Base-by-base conservation (phyloP, 2,797 vertebrate genomes). In the Urosaurus nigricauda region DNA sequence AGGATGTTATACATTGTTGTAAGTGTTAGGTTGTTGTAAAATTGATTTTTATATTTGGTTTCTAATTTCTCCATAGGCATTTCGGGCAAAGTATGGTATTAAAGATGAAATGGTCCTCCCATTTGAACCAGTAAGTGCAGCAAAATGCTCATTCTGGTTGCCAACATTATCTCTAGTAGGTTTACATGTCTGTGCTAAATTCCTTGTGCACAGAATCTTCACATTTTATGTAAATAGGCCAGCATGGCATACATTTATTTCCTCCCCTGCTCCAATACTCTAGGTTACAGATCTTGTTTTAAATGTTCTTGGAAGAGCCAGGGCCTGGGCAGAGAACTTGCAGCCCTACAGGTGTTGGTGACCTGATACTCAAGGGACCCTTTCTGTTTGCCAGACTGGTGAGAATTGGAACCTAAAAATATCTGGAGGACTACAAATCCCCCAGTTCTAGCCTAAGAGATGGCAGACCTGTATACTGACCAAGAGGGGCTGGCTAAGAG, bases 71-170 rank as follows among this genome's bases (percentile, higher is more conserved):
- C 92, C 90, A 13, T 88, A 99, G 99, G 98, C 98, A 79, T 93
- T 99, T 40, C 97, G 99, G 93, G 96, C 97, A 91, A 99, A 99
- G 88, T 99, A 98, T 68, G 98, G 98, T 89, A 99, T 99, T 88
- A 98, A 97, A 92, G 98, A 99, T 97, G 98, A 98, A 87, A 99
- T 99, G 99, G 98, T 99, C 85, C 93, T 99, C 92, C 99, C 98
- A 0, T 99, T 99, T 90, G 99, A 99, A 90, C 98, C 99, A 82
- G 99, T 99, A 94, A 98, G 98, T 97, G 29, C 35, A 1, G 0
- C 24, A 6, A 0, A 14, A 32, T 35, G n/a, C 75, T 4, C 0
- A 4, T 32, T 47, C 51, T 5, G 35, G 21, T 65, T 7, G 80
- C 21, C 11, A 35, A 71, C 58, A 63, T 51, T 8, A 53, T 68